phyloP scores from a whole-genome alignment of 2,797 vertebrate genomes.

The Diplodus sargus region DNA sequence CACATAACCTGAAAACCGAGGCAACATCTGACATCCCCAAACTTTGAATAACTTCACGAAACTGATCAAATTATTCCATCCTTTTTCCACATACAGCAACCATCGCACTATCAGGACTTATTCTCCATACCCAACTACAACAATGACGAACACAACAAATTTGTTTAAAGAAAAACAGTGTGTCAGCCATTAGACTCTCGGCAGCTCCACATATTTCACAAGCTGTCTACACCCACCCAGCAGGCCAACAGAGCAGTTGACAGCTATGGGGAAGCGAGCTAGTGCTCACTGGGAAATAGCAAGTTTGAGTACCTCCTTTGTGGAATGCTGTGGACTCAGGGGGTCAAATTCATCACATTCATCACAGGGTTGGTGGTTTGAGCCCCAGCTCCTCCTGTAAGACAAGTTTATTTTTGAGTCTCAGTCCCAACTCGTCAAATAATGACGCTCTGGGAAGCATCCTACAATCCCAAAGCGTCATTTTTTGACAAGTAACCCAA shows the following conservation, averaged over 20 bases:
- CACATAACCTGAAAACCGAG: not conserved
- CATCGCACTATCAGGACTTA: not conserved
- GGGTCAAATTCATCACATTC: not conserved
- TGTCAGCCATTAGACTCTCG: not conserved
- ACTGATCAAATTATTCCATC: not conserved
- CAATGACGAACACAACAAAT: not conserved
- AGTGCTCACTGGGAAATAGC: not conserved
- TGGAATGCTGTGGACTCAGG: not conserved
- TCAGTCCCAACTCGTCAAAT: no score
- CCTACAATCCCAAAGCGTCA: no score
- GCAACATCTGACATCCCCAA: not conserved
- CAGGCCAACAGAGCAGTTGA: constrained; percentile 9
- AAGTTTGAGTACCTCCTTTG: not conserved
- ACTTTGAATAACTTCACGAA: not conserved
- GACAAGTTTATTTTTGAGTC: no score
- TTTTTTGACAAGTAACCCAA: no score
- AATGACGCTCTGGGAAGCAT: no score
- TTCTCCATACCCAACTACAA: not conserved
- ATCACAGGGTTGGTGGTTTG: not conserved
- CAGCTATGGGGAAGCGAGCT: not conserved
- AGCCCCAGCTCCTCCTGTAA: not conserved
- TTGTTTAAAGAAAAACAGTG: not conserved
- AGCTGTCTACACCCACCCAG: constrained; percentile 6
- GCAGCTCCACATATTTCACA: not conserved
- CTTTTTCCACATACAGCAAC: not conserved